phyloP scores from a whole-genome alignment of 2,888 invertebrate genomes.

The Epirrhoe alternata region DNA sequence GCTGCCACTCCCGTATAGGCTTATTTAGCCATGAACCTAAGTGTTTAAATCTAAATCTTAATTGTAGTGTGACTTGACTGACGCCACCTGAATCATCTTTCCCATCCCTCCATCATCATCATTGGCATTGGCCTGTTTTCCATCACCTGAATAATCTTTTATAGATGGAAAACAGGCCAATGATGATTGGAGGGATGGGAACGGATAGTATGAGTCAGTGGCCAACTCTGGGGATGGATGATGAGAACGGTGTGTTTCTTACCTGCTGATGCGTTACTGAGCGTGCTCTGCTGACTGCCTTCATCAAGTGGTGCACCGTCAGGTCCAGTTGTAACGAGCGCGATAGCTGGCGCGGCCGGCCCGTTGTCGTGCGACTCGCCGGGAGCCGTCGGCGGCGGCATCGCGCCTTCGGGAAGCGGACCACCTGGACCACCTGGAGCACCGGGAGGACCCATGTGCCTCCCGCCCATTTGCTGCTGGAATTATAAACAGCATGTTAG shows the following conservation, averaged over 20 bases:
- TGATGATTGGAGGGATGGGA: too few relatives aligned
- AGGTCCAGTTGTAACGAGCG: slow-evolving; percentile 95
- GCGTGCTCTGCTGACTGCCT: slow-evolving; percentile 96
- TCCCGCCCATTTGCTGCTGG: slow-evolving; percentile 75
- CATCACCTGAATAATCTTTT: too few relatives aligned
- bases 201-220: too few relatives aligned
- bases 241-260: slow-evolving; percentile 46
- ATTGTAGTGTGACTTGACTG: too few relatives aligned
- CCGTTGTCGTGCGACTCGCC: slow-evolving; percentile 88
- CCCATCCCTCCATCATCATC: too few relatives aligned
- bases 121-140: too few relatives aligned
- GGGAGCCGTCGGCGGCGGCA: slow-evolving; percentile 86
- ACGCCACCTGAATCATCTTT: too few relatives aligned
- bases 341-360: slow-evolving; percentile 90
- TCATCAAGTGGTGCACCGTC: slow-evolving; percentile 95
- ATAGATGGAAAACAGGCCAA: too few relatives aligned
- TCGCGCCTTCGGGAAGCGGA: slow-evolving; percentile 84
- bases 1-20: too few relatives aligned
- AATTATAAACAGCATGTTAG: slow-evolving; percentile 49
- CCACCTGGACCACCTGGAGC: slow-evolving; percentile 74
- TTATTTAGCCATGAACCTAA: too few relatives aligned
- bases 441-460: slow-evolving; percentile 84
- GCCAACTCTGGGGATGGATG: too few relatives aligned
- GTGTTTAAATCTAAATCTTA: too few relatives aligned
- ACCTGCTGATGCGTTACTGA: slow-evolving; percentile 97